Evolutionary conservation across 2,888 invertebrate species (phyloP), one percentile per base, ranked within the genome.

Genomic region (Oscheius sp.): DNA sequence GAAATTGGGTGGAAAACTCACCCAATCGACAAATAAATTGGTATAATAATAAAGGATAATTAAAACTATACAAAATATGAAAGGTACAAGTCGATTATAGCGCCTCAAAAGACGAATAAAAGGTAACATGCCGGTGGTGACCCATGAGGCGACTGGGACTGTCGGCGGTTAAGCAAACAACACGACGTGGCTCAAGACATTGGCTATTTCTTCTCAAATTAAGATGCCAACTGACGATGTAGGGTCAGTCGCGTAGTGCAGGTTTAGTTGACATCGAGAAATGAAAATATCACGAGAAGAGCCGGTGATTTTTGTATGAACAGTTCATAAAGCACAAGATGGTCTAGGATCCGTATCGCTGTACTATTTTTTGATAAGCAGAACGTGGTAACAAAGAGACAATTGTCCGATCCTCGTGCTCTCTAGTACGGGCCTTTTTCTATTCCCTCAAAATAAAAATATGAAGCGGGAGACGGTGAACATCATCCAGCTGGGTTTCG

Each of bases 1-100:
- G 6, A 7, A 9, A 21, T 12, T 41, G 29, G 21, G 13, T 2
- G 21, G 21, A 43, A n/a, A 69, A 21, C 69, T 46, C 18, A 70
- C 70, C 70, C 70, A 70, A 49, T 70, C 70, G 27, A 70, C n/a
- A 45, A 70, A 27, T 2, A 70, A 35, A 70, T 12, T 70, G 1
- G 70, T 70, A 21, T 46, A 25, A 27, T 43, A 45, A 27, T 59
- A 70, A 2, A 59, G 3, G 18, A 23, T 43, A 25, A 43, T 21
- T 1, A 69, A 12, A 18, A 41, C 9, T 9, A 69, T 3, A 29
- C 55, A 0, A 43, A 41, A 23, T 1, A 69, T 35, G 7, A 69
- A n/a, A 27, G 52, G 23, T 12, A 46, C 16, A 52, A 43, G 18
- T 35, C n/a, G 35, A 41, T 21, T 41, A 2, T 61, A 9, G 41